Percentiles rank a stretch among this genome's conserved stretches.
phyloP scores from a whole-genome alignment of 2,113 vertebrate species.

The Thinocorus orbignyianus region DNA sequence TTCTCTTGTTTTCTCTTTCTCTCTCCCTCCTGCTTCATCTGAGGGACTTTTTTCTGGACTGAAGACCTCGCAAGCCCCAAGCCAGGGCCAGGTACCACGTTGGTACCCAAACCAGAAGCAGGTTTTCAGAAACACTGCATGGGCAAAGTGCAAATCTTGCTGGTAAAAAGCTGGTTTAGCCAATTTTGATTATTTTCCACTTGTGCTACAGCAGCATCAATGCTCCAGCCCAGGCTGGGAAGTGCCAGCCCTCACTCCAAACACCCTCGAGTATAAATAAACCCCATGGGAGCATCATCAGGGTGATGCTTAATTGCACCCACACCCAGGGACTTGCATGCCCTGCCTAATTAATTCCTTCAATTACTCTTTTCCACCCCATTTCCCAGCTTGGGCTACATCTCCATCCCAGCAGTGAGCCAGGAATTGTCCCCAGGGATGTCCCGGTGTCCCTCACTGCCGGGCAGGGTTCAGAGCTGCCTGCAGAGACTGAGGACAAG shows the following conservation, averaged over 20 bases:
- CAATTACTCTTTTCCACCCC: neutral
- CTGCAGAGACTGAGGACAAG: neutral
- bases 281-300: neutral
- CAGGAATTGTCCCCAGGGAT: neutral
- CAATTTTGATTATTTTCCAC: neutral
- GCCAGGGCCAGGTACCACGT: fast-evolving
- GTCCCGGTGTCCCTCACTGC: fast-evolving
- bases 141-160: fast-evolving
- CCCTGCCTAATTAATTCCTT: neutral
- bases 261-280: neutral
- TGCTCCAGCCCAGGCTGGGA: neutral
- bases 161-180: neutral
- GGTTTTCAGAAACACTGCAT: neutral
- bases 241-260: neutral
- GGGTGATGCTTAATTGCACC: neutral
- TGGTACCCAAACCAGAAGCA: neutral
- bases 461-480: neutral
- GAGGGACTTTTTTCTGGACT: neutral
- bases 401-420: neutral
- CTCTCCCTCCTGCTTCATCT: neutral
- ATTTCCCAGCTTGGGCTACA: neutral
- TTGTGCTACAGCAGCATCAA: neutral
- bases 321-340: neutral
- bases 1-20: neutral
- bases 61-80: fast-evolving